Evolutionary conservation across 2,797 vertebrate genomes (phyloP), one percentile per base, ranked within the genome.

Genomic region (Siniperca undulata): DNA sequence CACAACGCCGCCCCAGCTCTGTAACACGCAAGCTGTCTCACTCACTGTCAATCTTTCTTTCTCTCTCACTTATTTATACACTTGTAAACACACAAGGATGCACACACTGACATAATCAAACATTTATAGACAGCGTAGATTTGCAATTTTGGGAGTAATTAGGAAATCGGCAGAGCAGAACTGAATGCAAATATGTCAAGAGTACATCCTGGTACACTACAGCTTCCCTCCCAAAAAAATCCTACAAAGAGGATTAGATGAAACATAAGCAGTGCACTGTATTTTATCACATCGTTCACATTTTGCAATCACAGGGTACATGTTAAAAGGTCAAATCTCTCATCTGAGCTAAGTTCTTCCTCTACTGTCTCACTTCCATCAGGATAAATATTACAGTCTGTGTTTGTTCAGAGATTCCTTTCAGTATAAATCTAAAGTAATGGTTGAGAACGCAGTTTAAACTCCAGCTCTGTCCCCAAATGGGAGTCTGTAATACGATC

Each of bases 401-500:
- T 74, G 70, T 87, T 87, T 89, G 73, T 70, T 74, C 77, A 73
- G 70, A 83, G 70, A 85, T 81, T 84, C 80, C 81, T 88, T 75
- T 86, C 81, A 56, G 75, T 72, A 74, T 87, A 80, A 87, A 91
- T 89, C 85, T 86, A 78, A 82, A 91, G 82, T 71, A 86, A 82
- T 78, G 74, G 64, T 80, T 4, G 80, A 87, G 86, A 91, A 88
- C 77, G 87, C 81, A 82, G 74, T 59, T 85, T 80, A 79, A 91
- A 87, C 70, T 85, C 80, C 66, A 69, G 85, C 78, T 89, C 87
- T 70, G 79, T 89, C 82, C 86, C 84, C 81, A 86, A 90, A 90
- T 80, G 82, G 79, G 85, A 87, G 77, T 34, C 24, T 70, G 92
- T 89, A 92, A 90, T 74, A 75, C 2, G 78, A 91, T 91, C 90